Percentiles rank a stretch among this genome's conserved stretches.
Evolutionary conservation across 2,113 vertebrate species (phyloP).

Genomic region (Carettochelys insculpta): DNA sequence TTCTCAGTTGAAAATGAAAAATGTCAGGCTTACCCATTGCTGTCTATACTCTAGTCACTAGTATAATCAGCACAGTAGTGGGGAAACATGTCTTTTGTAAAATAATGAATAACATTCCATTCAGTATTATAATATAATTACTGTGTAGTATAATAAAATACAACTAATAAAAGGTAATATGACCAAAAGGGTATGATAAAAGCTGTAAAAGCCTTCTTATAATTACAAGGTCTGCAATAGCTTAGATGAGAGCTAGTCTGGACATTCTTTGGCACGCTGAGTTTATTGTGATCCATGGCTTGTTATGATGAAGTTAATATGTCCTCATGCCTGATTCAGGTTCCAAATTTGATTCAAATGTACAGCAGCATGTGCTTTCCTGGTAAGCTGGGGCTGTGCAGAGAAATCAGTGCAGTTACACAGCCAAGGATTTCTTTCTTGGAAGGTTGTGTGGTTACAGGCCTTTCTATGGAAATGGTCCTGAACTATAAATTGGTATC

Average conservation of each 20-base stretch:
- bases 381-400: fast-evolving
- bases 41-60: neutral
- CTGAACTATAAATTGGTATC: neutral
- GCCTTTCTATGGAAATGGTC: neutral
- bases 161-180: neutral
- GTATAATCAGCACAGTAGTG: neutral
- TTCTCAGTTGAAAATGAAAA: neutral
- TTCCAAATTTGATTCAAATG: neutral
- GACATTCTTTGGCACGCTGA: neutral
- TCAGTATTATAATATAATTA: neutral
- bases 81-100: neutral
- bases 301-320: neutral
- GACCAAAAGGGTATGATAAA: neutral
- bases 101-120: neutral
- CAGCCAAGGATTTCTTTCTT: neutral
- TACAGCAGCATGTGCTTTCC: neutral
- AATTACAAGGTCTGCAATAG: neutral
- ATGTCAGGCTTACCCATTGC: neutral
- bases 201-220: neutral
- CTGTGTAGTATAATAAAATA: neutral
- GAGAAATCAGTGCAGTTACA: neutral
- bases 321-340: neutral
- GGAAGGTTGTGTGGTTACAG: neutral
- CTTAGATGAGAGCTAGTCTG: neutral
- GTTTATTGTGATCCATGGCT: neutral